Percentiles rank a stretch among this genome's conserved stretches.
Conservation (phyloP, 2,797 vertebrate genomes). For the Australoheros facetus region DNA sequence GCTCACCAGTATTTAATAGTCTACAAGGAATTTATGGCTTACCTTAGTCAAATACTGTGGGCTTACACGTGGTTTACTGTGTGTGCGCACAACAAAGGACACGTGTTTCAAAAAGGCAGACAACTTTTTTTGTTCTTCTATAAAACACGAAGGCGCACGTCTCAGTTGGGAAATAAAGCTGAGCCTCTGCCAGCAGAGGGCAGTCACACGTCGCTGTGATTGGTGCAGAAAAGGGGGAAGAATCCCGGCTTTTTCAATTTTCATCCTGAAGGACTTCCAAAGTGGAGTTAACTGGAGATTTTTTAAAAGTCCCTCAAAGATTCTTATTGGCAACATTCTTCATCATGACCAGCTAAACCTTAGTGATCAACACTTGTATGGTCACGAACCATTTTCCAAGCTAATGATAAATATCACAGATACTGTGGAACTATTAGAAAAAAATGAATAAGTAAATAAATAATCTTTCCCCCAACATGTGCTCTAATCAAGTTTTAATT, state of each 20-base stretch:
- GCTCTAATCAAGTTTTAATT: background rate
- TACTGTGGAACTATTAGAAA: background rate
- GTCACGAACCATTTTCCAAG: background rate
- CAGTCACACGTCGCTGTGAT: background rate
- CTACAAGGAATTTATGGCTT: background rate
- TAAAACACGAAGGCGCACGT: background rate
- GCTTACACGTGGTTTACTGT: background rate
- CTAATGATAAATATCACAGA: background rate
- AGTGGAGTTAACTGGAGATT: background rate
- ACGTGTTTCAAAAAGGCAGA: background rate
- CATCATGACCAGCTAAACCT: background rate
- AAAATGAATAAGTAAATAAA: no score
- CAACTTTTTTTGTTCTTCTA: background rate
- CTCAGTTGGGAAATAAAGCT: background rate
- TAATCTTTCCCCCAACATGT: background rate
- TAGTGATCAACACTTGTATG: background rate
- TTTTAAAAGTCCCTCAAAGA: background rate
- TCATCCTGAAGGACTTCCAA: background rate
- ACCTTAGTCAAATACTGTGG: background rate
- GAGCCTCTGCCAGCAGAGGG: constrained; percentile 40
- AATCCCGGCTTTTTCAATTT: constrained; percentile 1
- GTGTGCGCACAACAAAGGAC: background rate
- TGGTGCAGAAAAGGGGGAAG: no score
- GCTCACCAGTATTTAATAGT: background rate
- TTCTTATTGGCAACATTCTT: background rate